These are phyloP conservation scores for Cerceris ruficornis DNA, from an alignment of 2,888 invertebrate genomes.

Conservation along the genomic window DNA sequence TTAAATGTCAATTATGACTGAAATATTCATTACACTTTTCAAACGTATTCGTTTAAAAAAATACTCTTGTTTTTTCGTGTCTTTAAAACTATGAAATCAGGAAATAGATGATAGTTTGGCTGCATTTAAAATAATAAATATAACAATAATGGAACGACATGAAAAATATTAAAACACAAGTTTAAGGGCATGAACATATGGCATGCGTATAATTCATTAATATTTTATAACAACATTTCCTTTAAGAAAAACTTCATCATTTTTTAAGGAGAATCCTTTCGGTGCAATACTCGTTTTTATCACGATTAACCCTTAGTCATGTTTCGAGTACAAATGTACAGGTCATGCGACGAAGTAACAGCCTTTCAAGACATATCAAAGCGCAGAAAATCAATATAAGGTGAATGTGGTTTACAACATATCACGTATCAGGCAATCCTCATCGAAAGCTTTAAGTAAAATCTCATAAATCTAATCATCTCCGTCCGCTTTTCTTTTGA, in stretches of 20 bases:
- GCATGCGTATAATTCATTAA: too few species aligned
- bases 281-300: neutral
- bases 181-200: too few species aligned
- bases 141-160: too few species aligned
- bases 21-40: too few species aligned
- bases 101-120: too few species aligned
- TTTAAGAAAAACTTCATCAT: neutral
- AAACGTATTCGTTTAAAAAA: too few species aligned
- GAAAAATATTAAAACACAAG: too few species aligned
- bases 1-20: too few species aligned
- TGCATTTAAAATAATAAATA: too few species aligned
- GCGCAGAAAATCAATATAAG: conserved; percentile 61
- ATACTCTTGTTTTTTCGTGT: too few species aligned
- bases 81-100: too few species aligned
- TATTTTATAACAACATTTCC: neutral
- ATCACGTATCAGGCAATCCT: neutral
- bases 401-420: conserved; percentile 22
- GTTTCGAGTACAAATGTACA: conserved; percentile 6
- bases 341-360: conserved; percentile 34
- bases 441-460: neutral
- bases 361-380: conserved; percentile 39
- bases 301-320: neutral
- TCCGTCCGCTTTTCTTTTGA: neutral
- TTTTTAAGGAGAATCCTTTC: neutral
- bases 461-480: neutral